Evolutionary conservation across 2,888 invertebrate genomes (phyloP).

Genomic region (Gordius sp.): DNA sequence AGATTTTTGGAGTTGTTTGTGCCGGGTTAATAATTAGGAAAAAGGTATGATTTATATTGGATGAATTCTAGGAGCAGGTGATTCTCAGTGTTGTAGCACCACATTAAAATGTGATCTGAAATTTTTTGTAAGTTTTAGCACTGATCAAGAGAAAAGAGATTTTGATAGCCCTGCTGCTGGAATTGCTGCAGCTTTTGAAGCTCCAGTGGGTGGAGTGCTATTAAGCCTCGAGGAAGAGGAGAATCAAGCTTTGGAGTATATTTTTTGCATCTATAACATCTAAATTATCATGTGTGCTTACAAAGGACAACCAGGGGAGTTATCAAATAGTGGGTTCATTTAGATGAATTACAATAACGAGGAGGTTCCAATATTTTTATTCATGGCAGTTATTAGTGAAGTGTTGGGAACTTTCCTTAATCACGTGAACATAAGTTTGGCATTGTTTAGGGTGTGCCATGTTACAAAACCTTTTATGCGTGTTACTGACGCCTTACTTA

Average conservation of each 20-base stretch:
- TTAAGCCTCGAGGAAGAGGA: slow-evolving; percentile 92
- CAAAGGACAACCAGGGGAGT: slow-evolving; percentile 39
- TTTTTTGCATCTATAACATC: slow-evolving; percentile 82
- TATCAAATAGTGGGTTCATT: slow-evolving; percentile 38
- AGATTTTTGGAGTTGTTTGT: slow-evolving; percentile 61
- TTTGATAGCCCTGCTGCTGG: slow-evolving; percentile 88
- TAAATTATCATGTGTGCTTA: slow-evolving; percentile 60
- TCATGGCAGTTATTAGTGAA: slow-evolving; percentile 55
- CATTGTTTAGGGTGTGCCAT: slow-evolving; percentile 54
- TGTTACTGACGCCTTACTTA: slow-evolving; percentile 55
- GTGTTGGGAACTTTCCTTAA: slow-evolving; percentile 72
- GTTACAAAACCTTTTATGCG: slow-evolving; percentile 42
- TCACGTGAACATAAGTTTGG: slow-evolving; percentile 54
- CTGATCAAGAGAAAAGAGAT: slow-evolving; percentile 87
- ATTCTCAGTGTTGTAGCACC: slow-evolving; percentile 61
- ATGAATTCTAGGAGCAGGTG: slow-evolving; percentile 78
- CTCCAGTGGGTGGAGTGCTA: slow-evolving; percentile 71
- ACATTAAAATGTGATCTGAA: slow-evolving; percentile 27
- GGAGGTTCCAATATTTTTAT: slow-evolving; percentile 52
- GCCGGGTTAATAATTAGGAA: slow-evolving; percentile 85
- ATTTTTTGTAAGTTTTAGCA: slow-evolving; percentile 63
- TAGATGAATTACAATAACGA: slow-evolving; percentile 29
- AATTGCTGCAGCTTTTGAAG: slow-evolving; percentile 88
- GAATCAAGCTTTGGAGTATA: slow-evolving; percentile 76
- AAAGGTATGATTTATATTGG: slow-evolving; percentile 99